Percentiles rank a stretch among this genome's conserved stretches.
These are phyloP conservation scores for Phoebastria nigripes DNA, from an alignment of 2,797 vertebrate genomes.

Conservation along the genomic window DNA sequence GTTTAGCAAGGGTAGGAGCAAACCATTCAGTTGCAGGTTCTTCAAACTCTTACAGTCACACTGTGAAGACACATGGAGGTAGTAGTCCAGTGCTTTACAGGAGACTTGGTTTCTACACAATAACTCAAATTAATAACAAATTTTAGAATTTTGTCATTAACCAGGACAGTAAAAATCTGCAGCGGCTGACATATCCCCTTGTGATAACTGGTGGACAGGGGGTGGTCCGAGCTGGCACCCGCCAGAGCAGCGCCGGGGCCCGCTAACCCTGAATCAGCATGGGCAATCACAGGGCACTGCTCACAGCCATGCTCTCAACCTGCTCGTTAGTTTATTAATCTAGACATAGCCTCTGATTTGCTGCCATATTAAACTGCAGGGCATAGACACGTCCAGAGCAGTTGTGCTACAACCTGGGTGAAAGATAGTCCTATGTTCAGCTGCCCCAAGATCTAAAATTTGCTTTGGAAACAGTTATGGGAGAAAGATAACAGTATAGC, in stretches of 20 bases:
- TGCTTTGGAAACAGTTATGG: not conserved
- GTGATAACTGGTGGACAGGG: not conserved
- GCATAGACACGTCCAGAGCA: not conserved
- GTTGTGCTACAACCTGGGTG: not conserved
- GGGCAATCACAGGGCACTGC: not conserved
- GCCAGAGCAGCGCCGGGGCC: not conserved
- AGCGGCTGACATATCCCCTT: not conserved
- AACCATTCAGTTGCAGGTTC: not conserved
- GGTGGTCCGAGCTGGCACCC: not conserved
- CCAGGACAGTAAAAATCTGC: not conserved
- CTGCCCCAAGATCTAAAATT: not conserved
- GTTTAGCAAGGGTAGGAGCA: not conserved
- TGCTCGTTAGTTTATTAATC: not conserved
- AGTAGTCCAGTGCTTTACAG: not conserved
- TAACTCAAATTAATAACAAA: not conserved
- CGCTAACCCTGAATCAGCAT: not conserved
- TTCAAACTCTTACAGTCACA: not conserved
- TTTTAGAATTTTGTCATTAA: not conserved
- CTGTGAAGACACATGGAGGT: not conserved
- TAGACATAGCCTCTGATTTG: not conserved
- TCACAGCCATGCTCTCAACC: not conserved
- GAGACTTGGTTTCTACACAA: not conserved
- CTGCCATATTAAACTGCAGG: not conserved
- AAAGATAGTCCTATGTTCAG: not conserved
- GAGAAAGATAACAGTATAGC: not conserved